Evolutionary conservation across 2,113 vertebrate genomes (phyloP).

Genomic region (Megalops atlanticus): DNA sequence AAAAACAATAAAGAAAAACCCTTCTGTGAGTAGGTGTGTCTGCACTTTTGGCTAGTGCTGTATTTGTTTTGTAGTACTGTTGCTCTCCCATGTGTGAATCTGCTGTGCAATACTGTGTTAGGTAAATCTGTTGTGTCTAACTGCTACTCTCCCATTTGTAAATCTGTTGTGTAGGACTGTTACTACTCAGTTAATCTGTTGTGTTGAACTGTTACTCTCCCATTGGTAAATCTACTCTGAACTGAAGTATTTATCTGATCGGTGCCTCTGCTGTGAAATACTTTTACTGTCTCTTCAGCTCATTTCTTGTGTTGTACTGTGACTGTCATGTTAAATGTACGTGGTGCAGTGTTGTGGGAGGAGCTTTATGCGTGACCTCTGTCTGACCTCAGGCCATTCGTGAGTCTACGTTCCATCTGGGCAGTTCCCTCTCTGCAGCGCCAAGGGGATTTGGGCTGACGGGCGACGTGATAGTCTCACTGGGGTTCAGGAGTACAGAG

Average conservation of each 20-base stretch:
- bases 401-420: conserved; percentile 59
- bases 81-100: background rate
- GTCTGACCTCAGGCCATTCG: conserved; percentile 49
- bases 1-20: too few species aligned
- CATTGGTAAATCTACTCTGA: background rate
- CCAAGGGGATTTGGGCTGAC: conserved; percentile 48
- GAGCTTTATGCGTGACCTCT: background rate
- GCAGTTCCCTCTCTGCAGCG: conserved; percentile 45
- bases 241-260: background rate
- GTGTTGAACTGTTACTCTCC: background rate
- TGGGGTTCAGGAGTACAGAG: conserved; percentile 71
- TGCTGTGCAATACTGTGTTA: background rate
- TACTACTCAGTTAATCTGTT: background rate
- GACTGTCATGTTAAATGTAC: too few species aligned
- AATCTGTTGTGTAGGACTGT: too few species aligned
- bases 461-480: conserved; percentile 47
- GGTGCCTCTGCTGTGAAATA: too few species aligned
- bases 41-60: too few species aligned
- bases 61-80: too few species aligned
- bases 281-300: too few species aligned
- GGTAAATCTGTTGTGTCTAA: too few species aligned
- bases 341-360: background rate
- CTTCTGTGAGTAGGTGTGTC: too few species aligned
- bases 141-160: background rate
- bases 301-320: too few species aligned